These are phyloP conservation scores for Drosophila busckii DNA, from an alignment of 1,140 invertebrate genomes.

Conservation along the genomic window DNA sequence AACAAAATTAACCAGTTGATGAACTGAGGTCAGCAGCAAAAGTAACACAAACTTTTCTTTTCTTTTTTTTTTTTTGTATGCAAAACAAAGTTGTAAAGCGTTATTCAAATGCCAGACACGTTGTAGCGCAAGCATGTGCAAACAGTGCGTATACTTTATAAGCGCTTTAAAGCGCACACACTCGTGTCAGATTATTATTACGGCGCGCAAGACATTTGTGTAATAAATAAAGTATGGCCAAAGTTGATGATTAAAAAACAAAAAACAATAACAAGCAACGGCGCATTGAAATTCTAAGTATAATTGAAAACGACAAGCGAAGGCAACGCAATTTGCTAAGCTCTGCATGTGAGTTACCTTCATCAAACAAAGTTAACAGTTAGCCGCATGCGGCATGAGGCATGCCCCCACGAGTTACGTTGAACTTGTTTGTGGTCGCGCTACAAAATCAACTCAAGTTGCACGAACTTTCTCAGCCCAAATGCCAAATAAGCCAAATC, in stretches of 20 bases:
- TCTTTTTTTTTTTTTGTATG: no score
- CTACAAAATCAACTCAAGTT: no score
- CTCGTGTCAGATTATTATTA: no score
- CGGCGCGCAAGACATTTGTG: no score
- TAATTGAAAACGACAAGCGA: conserved; percentile 56
- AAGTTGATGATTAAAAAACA: conserved; percentile 35
- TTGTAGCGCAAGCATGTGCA: conserved; percentile 57
- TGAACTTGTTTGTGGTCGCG: no score
- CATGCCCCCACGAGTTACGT: no score
- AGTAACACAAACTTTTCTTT: conserved; percentile 1
- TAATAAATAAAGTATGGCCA: no score
- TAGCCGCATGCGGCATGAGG: no score
- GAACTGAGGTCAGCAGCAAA: conserved; percentile 22
- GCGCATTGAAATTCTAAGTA: conserved; percentile 54
- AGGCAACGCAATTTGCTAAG: not conserved
- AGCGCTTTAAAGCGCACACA: conserved; percentile 5
- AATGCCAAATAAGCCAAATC: no score
- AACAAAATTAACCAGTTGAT: conserved; percentile 54
- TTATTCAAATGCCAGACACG: conserved; percentile 60
- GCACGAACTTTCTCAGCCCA: no score
- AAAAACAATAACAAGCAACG: conserved; percentile 16
- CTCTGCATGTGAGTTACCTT: not conserved
- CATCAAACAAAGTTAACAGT: no score
- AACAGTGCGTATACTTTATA: conserved; percentile 38
- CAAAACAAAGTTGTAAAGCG: conserved; percentile 21